phyloP scores from a whole-genome alignment of 2,888 invertebrate genomes.

The Drosophila maculinotata region DNA sequence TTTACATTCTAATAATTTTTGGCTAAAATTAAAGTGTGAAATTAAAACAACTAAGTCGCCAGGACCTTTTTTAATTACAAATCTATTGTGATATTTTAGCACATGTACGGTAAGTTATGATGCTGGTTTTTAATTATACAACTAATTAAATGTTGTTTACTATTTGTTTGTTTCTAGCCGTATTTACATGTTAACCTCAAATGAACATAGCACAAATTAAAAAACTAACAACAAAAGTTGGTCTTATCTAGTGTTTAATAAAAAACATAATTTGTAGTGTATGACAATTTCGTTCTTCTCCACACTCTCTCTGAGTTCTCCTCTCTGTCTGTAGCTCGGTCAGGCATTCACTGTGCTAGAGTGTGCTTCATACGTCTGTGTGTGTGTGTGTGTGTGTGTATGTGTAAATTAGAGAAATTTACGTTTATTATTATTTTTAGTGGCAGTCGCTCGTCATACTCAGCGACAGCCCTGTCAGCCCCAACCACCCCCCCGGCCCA shows the following conservation, averaged over 20 bases:
- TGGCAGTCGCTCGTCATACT: conserved; percentile 70
- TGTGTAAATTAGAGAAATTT: conserved; percentile 76
- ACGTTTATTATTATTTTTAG: conserved; percentile 81
- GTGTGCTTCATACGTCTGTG: conserved; percentile 10
- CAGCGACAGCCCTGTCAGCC: not conserved
- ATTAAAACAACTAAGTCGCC: too few species aligned
- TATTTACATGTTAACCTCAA: too few species aligned
- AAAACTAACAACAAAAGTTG: not conserved
- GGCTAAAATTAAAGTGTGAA: too few species aligned
- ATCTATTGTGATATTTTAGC: too few species aligned
- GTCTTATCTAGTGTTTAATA: not conserved
- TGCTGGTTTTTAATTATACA: too few species aligned
- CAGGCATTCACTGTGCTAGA: conserved; percentile 10
- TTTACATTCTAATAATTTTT: too few species aligned
- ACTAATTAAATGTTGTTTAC: too few species aligned
- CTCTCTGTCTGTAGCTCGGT: conserved; percentile 1
- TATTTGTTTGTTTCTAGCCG: too few species aligned
- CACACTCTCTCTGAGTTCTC: not conserved
- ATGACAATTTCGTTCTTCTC: not conserved
- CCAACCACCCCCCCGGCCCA: not conserved
- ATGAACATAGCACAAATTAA: too few species aligned
- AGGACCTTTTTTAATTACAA: too few species aligned
- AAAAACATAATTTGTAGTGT: conserved; percentile 11
- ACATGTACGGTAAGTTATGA: too few species aligned
- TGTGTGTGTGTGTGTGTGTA: conserved; percentile 21